Conservation (phyloP, 2,888 invertebrate genomes). For the Conchocele bisecta region DNA sequence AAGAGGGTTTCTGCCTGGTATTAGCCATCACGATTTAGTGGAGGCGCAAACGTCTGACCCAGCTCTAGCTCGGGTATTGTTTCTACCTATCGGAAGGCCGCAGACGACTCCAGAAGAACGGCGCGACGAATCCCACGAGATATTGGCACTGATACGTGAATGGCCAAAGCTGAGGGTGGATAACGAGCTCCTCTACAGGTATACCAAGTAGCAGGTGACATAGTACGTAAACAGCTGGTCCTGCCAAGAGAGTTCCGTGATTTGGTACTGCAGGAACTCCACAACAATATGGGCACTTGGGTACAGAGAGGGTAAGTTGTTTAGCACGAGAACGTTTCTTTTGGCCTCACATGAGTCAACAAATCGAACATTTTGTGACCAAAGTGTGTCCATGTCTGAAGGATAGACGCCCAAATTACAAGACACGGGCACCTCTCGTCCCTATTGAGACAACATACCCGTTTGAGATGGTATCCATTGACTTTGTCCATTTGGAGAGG, state of each 20-base stretch:
- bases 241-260: slow-evolving; percentile 19
- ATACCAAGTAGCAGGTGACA: neutral
- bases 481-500: slow-evolving; percentile 23
- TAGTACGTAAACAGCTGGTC: slow-evolving; percentile 15
- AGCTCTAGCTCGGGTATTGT: neutral
- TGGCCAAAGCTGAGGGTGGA: slow-evolving; percentile 11
- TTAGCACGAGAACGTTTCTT: slow-evolving; percentile 31
- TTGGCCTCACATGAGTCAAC: slow-evolving; percentile 36
- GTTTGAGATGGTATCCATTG: slow-evolving; percentile 38
- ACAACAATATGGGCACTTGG: slow-evolving; percentile 29
- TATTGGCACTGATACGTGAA: slow-evolving; percentile 1
- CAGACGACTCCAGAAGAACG: no score
- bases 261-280: slow-evolving; percentile 14
- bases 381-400: slow-evolving; percentile 24
- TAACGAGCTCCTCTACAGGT: neutral
- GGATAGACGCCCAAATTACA: slow-evolving; percentile 5
- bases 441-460: slow-evolving; percentile 21
- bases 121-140: neutral
- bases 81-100: neutral
- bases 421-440: neutral
- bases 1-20: no score
- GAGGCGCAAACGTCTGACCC: neutral
- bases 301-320: slow-evolving; percentile 10
- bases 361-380: slow-evolving; percentile 27
- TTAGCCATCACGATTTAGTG: neutral